Evolutionary conservation across 2,797 vertebrate species (phyloP), one percentile per base, ranked within the genome.

Genomic region (Eurystomus glaucurus): DNA sequence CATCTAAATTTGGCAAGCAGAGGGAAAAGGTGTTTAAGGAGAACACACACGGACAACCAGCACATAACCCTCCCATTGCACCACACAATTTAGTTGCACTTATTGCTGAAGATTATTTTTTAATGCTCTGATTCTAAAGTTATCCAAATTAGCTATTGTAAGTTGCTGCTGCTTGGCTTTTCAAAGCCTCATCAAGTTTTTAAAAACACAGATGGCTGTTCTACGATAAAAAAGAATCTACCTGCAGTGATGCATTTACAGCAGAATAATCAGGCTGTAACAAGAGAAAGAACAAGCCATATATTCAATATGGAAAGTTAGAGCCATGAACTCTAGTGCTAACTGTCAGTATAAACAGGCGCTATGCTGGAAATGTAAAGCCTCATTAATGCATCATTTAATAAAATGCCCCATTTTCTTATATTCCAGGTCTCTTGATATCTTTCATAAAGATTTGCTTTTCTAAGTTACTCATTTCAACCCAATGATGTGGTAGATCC

Each of bases 161-260:
- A 90, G 76, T 43, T 78, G 95, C 65, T 84, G 93, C 65, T 75
- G 80, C 92, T 92, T 92, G 90, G 90, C 80, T 94, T 95, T 95
- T 93, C 92, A 96, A 95, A 90, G 96, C 88, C 93, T 95, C 96
- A 96, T 97, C 93, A 96, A 96, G 88, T 25, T 95, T 96, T 92
- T 96, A 90, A 96, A 97, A 95, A 96, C 96, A 97, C 96, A 96
- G 95, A 97, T 96, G 96, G 96, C 85, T 96, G 83, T 90, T 96
- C 72, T 15, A 76, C 88, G 94, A 95, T 96, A 92, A 97, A 77
- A 82, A 37, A 10, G 35, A 74, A 37, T 60, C 74, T 96, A 97
- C 96, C 96, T 97, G 94, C 91, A 95, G 92, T 96, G 95, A 60
- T 93, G 84, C 88, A 55, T 95, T 96, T 91, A 66, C 70, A 66